Conservation (phyloP, 2,888 invertebrate species). For the Apamea epomidion region DNA sequence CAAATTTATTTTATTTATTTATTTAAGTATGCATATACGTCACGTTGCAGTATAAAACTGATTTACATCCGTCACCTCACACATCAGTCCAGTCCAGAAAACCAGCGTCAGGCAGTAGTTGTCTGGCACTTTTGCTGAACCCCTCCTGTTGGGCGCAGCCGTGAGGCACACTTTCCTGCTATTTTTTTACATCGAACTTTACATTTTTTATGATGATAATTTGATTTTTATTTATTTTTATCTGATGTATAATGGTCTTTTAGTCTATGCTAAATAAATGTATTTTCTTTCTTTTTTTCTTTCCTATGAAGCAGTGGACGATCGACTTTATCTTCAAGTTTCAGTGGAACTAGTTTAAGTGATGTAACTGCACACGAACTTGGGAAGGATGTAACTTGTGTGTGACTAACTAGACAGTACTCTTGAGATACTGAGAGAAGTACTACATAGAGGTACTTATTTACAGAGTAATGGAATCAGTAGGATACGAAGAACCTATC, state of each 20-base stretch:
- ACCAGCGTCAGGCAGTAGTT: not conserved
- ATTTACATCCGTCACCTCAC: not conserved
- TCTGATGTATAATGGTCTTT: not conserved
- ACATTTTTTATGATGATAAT: too few relatives aligned
- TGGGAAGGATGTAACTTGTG: slow-evolving; percentile 23
- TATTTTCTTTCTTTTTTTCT: not conserved
- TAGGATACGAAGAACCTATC: not conserved
- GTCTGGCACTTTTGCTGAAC: not conserved
- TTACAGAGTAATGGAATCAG: not conserved
- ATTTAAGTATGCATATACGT: not conserved
- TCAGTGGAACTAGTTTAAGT: slow-evolving; percentile 27
- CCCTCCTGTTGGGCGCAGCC: not conserved
- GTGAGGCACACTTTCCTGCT: not conserved
- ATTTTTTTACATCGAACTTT: not conserved
- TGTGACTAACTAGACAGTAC: slow-evolving; percentile 15
- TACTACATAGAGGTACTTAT: not conserved
- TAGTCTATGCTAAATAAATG: not conserved
- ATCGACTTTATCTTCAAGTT: slow-evolving; percentile 20
- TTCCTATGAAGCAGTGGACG: slow-evolving; percentile 1
- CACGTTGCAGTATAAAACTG: not conserved
- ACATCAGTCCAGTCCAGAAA: not conserved
- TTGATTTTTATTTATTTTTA: not conserved
- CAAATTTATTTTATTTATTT: too few relatives aligned
- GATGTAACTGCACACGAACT: slow-evolving; percentile 44
- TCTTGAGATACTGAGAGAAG: slow-evolving; percentile 13